Evolutionary conservation across 2,888 invertebrate species (phyloP).

Genomic region (Meteorus colon): DNA sequence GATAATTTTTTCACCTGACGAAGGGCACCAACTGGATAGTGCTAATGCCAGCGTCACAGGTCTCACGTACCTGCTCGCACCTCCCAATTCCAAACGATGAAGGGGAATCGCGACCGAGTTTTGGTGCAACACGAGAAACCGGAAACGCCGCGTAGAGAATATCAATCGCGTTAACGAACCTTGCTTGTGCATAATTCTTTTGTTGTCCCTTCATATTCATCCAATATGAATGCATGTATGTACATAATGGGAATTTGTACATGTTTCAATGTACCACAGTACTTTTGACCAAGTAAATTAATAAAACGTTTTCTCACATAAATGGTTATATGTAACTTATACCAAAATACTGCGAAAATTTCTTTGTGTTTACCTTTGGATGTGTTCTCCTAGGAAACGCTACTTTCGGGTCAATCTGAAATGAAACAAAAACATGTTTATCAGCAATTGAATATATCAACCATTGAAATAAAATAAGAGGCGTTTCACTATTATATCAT

Average conservation of each 20-base stretch:
- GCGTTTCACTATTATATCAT: not conserved
- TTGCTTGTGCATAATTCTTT: constrained; percentile 47
- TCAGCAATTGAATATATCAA: not conserved
- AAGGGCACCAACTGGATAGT: constrained; percentile 25
- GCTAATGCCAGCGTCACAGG: constrained; percentile 35
- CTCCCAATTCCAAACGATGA: constrained; percentile 22
- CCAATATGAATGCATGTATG: not conserved
- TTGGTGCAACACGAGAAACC: constrained; percentile 31
- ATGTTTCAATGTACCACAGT: not conserved
- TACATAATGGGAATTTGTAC: not conserved
- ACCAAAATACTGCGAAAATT: constrained; percentile 32
- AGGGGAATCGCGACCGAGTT: constrained; percentile 12
- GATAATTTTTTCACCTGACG: constrained; percentile 31
- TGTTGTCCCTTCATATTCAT: constrained; percentile 40
- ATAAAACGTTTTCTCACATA: constrained; percentile 30
- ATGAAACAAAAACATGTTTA: constrained; percentile 72
- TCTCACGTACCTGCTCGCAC: constrained; percentile 39
- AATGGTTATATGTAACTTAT: too few relatives aligned
- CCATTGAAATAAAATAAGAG: not conserved
- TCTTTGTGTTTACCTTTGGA: constrained; percentile 88
- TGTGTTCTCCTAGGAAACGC: constrained; percentile 99
- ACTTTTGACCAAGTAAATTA: constrained; percentile 5
- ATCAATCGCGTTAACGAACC: constrained; percentile 43
- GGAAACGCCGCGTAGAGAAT: constrained; percentile 41
- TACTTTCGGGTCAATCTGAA: constrained; percentile 99